A percentile compares a stretch with the other conserved stretches of the same genome.
phyloP scores from a whole-genome alignment of 1,140 invertebrate genomes.

The Cydia strobilella region DNA sequence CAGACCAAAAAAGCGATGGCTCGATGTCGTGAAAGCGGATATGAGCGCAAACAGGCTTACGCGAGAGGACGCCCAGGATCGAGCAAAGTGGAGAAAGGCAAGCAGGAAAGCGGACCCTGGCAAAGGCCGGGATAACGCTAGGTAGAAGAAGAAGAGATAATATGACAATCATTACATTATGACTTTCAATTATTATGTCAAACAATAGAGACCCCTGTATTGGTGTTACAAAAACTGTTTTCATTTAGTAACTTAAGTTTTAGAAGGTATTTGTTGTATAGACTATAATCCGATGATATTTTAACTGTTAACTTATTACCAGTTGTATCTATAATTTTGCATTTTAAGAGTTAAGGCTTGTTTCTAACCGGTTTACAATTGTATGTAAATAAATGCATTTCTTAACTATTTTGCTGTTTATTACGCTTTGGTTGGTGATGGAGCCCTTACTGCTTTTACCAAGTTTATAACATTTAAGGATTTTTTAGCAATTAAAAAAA shows the following conservation, averaged over 20 bases:
- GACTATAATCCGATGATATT: not conserved
- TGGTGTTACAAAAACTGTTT: too few relatives aligned
- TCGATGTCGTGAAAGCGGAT: too few relatives aligned
- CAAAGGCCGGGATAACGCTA: too few relatives aligned
- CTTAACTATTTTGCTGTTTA: constrained; percentile 20
- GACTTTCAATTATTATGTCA: too few relatives aligned
- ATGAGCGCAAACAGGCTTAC: too few relatives aligned
- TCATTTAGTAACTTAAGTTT: not conserved
- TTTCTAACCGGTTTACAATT: constrained; percentile 7
- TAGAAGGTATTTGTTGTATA: not conserved
- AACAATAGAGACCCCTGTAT: too few relatives aligned
- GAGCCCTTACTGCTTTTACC: not conserved
- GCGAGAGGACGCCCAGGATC: too few relatives aligned
- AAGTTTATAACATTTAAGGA: not conserved
- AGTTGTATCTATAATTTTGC: not conserved
- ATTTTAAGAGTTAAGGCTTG: not conserved
- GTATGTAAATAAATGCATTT: constrained; percentile 31
- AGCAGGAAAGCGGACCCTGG: too few relatives aligned
- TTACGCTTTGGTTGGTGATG: constrained; percentile 17
- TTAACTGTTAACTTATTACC: constrained; percentile 13
- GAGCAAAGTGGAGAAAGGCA: too few relatives aligned
- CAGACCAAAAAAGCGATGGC: too few relatives aligned
- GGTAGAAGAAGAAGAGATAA: too few relatives aligned
- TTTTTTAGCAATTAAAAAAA: not conserved
- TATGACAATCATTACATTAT: too few relatives aligned